Conservation (phyloP, 2,888 invertebrate species). For the Nipponacmea schrenckii region DNA sequence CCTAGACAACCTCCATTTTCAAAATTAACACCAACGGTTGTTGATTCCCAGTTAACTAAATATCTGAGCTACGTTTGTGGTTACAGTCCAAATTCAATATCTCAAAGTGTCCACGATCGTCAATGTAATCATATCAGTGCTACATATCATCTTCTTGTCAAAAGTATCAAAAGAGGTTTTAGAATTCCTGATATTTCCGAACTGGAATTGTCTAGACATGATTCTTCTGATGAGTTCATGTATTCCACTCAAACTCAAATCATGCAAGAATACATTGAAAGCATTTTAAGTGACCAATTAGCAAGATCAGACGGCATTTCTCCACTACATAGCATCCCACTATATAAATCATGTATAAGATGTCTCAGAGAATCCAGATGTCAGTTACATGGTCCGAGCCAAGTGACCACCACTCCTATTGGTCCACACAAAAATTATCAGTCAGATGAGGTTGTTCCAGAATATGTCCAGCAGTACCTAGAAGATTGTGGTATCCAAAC, state of each 20-base stretch:
- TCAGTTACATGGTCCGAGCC: not conserved
- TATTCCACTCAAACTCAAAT: not conserved
- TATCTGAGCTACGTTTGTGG: conserved; percentile 40
- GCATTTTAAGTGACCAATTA: not conserved
- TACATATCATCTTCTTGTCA: not conserved
- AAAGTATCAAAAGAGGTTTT: not conserved
- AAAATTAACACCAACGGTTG: conserved; percentile 34
- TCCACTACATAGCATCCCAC: not conserved
- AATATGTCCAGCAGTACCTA: not conserved
- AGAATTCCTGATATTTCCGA: not conserved
- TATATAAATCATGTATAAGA: not conserved
- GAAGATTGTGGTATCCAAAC: not conserved
- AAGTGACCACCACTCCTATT: not conserved
- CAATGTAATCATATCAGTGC: not conserved
- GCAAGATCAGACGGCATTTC: not conserved
- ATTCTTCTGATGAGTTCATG: not conserved
- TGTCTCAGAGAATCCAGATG: not conserved
- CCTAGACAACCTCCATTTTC: conserved; percentile 38
- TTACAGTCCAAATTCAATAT: not conserved
- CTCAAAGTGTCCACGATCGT: not conserved
- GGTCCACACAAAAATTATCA: not conserved
- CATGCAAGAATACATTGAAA: not conserved
- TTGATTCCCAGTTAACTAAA: conserved; percentile 43
- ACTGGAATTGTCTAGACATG: not conserved
- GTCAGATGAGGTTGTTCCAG: not conserved